phyloP scores from a whole-genome alignment of 2,113 vertebrate genomes.

The Sturnira hondurensis region DNA sequence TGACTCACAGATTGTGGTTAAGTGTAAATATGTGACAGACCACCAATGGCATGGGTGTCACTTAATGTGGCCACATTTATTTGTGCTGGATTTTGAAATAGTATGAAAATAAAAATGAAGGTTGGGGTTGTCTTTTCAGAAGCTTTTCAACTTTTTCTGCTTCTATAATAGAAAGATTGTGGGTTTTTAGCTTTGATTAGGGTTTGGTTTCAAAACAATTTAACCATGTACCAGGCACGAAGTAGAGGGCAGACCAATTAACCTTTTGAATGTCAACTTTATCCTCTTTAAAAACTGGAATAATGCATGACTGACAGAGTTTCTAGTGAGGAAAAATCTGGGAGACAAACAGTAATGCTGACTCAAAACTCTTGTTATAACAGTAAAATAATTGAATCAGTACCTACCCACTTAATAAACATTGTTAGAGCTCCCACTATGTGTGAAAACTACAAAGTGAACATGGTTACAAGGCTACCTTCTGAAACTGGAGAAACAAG shows the following conservation, averaged over 20 bases:
- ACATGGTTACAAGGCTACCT: accelerated
- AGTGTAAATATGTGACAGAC: background rate
- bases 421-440: accelerated
- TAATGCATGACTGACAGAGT: background rate
- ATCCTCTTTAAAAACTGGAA: background rate
- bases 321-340: background rate
- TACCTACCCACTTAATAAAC: background rate
- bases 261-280: background rate
- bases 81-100: background rate
- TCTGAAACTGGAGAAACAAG: background rate
- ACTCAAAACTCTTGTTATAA: background rate
- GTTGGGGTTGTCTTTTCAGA: background rate
- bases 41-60: background rate
- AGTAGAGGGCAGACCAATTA: too few species aligned
- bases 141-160: background rate
- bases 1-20: background rate
- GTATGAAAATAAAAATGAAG: background rate
- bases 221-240: accelerated
- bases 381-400: background rate
- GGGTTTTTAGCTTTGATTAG: background rate
- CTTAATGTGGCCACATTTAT: background rate
- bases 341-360: background rate
- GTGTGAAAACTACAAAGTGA: background rate
- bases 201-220: background rate
- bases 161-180: background rate